Conservation (phyloP, 2,113 vertebrate species). For the Hemichromis elongatus region DNA sequence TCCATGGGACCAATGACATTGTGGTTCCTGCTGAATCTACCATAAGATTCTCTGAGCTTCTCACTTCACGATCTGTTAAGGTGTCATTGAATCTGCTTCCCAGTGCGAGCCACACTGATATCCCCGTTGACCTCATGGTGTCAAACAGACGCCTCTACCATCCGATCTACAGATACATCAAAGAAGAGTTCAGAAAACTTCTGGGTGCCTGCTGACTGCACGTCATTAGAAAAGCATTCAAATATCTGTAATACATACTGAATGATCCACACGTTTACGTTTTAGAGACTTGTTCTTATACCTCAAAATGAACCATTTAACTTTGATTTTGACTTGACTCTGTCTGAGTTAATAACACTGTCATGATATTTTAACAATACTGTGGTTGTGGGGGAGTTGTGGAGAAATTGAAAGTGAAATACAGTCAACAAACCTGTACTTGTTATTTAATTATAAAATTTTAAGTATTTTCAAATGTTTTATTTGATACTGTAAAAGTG, state of each 20-base stretch:
- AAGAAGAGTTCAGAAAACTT: constrained; percentile 58
- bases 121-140: constrained; percentile 70
- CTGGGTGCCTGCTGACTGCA: background rate
- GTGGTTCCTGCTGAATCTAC: constrained; percentile 69
- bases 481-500: background rate
- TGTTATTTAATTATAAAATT: background rate
- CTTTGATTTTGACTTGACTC: background rate
- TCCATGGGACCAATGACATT: constrained; percentile 69
- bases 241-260: background rate
- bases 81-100: constrained; percentile 67
- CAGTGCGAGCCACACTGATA: constrained; percentile 60
- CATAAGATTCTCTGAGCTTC: constrained; percentile 56
- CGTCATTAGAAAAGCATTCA: background rate
- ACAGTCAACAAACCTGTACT: background rate
- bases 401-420: background rate
- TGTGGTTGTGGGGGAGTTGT: background rate
- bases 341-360: background rate
- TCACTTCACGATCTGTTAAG: constrained; percentile 52
- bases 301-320: background rate
- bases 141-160: constrained; percentile 64
- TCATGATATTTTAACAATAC: background rate
- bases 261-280: background rate
- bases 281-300: background rate
- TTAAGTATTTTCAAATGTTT: background rate
- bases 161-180: constrained; percentile 64